A percentile compares a stretch with the other conserved stretches of the same genome.
Evolutionary conservation across 23 tunicate species (phyloP).

Genomic region (Pegea sp.): DNA sequence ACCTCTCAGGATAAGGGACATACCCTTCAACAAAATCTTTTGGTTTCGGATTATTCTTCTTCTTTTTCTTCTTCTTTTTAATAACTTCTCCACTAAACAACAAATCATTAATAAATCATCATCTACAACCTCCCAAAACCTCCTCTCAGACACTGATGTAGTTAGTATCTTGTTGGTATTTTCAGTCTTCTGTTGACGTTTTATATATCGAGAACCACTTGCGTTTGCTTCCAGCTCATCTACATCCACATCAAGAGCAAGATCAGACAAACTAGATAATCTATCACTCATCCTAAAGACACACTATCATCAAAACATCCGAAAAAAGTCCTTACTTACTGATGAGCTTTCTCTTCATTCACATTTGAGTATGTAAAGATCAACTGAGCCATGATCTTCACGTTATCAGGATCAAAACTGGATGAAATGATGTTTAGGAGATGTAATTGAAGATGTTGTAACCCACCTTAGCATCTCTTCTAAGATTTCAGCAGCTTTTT

Average conservation of each 20-base stretch:
- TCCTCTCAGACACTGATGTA: no score
- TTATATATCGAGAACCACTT: constrained; percentile 43
- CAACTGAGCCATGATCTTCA: constrained; percentile 58
- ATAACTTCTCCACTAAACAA: constrained; percentile 1
- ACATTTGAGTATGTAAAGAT: constrained; percentile 63
- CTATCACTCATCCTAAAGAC: constrained; percentile 30
- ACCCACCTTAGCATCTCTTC: constrained; percentile 26
- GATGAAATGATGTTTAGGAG: neutral
- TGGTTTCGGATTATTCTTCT: constrained; percentile 58
- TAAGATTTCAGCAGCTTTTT: constrained; percentile 44
- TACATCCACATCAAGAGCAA: constrained; percentile 63
- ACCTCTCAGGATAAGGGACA: constrained; percentile 66
- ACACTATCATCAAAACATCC: neutral
- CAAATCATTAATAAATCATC: no score
- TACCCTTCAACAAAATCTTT: constrained; percentile 26
- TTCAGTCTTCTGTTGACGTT: constrained; percentile 45
- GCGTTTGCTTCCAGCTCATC: constrained; percentile 61
- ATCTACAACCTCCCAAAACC: neutral
- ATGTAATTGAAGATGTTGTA: neutral
- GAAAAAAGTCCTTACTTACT: constrained; percentile 8
- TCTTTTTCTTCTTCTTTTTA: constrained; percentile 45
- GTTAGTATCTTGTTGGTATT: no score
- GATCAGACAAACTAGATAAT: constrained; percentile 53
- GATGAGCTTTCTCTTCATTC: constrained; percentile 58
- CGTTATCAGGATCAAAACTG: constrained; percentile 55